Evolutionary conservation across 1,140 invertebrate species (phyloP), one percentile per base, ranked within the genome.

Genomic region (Tribolium madens): DNA sequence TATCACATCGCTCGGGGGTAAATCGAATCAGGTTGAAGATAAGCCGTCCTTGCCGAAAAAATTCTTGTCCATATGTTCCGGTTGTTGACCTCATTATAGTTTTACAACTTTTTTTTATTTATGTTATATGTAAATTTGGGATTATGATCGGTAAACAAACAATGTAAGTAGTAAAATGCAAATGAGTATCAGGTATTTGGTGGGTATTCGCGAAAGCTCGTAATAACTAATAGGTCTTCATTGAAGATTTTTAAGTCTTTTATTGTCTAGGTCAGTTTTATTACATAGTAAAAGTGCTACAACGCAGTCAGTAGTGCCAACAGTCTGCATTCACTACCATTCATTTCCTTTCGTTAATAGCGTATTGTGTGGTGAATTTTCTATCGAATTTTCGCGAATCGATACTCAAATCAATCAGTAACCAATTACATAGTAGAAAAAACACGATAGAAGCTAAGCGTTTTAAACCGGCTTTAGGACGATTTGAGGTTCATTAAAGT

Each of bases 191-290:
- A 53, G 15, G 50, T 36, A 31, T 36, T 52, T 52, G 17, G 42
- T 12, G 21, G 12, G 48, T 33, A 36, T 21, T 48, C 74, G 50
- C 15, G 33, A 72, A 81, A 77, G 78, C 81, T 76, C 76, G 80
- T 78, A 81, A 81, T 83, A 80, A 83, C 80, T 83, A 81, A 80
- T 80, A 80, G 80, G 82, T 76, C 73, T 82, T 81, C 81, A 82
- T 82, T 84, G 77, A 81, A 68, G 73, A 82, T 80, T 83, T 83
- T 83, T 82, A 81, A 81, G 78, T 76, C 80, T 79, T 83, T 81
- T 79, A 82, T 83, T 77, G 81, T 77, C 79, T 81, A 85, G 84
- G 84, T 85, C 84, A 84, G 84, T 85, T 85, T 85, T 86, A 85
- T 84, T 81, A 79, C 82, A 82, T 83, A 83, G 84, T 84, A 84